These are phyloP conservation scores for Abscondita cerata DNA, from an alignment of 2,888 invertebrate genomes.

Conservation along the genomic window DNA sequence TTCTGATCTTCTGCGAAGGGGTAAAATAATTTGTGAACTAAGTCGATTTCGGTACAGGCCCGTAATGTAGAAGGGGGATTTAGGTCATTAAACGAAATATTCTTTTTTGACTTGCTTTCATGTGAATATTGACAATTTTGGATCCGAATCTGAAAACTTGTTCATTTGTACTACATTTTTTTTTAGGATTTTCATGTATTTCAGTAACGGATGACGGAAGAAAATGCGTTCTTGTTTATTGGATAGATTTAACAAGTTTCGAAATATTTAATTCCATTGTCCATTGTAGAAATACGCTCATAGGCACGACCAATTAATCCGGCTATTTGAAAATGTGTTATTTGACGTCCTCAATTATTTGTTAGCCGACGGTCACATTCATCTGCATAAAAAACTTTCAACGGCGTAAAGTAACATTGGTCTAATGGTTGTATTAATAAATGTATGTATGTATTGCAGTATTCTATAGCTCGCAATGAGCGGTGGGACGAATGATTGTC, in stretches of 20 bases:
- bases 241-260: neutral
- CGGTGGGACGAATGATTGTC: constrained; percentile 23
- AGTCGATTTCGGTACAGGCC: too few relatives aligned
- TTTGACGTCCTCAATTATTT: constrained; percentile 7
- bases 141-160: too few relatives aligned
- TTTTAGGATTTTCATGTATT: too few relatives aligned
- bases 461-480: constrained; percentile 8
- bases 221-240: neutral
- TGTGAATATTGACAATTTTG: too few relatives aligned
- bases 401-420: constrained; percentile 15
- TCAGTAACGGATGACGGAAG: too few relatives aligned
- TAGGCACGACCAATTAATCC: constrained; percentile 1
- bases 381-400: constrained; percentile 13
- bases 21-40: too few relatives aligned
- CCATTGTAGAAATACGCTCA: constrained; percentile 1
- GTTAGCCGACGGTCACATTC: constrained; percentile 17
- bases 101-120: too few relatives aligned
- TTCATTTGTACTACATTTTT: too few relatives aligned
- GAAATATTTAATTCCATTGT: constrained; percentile 2
- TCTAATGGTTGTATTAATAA: constrained; percentile 16
- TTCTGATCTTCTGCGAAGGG: constrained; percentile 3
- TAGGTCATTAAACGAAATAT: too few relatives aligned
- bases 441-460: constrained; percentile 15
- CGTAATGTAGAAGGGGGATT: too few relatives aligned
- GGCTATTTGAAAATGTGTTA: neutral